A percentile compares a stretch with the other conserved stretches of the same genome.
phyloP scores from a whole-genome alignment of 2,888 invertebrate species.

The Oconnorella tubifera region DNA sequence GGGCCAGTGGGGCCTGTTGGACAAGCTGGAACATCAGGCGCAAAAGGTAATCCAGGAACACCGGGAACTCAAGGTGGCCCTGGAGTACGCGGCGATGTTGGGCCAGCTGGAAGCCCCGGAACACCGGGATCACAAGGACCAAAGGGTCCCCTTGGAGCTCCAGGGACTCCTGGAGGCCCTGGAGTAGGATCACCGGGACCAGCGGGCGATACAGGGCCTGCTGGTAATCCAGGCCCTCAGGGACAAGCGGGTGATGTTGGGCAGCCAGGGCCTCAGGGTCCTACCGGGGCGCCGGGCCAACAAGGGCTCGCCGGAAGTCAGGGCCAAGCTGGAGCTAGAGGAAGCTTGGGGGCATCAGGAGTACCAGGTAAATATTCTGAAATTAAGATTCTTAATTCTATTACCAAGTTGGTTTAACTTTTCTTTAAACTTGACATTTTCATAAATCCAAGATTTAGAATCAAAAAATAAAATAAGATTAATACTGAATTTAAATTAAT shows the following conservation, averaged over 20 bases:
- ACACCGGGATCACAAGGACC: constrained; percentile 13
- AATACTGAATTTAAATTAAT: too few relatives aligned
- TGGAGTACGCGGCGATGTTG: constrained; percentile 25
- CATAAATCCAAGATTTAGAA: too few relatives aligned
- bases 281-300: constrained; percentile 21
- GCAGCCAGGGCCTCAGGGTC: constrained; percentile 13
- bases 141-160: constrained; percentile 16
- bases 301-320: constrained; percentile 3
- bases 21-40: constrained; percentile 16
- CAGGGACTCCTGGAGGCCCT: constrained; percentile 18
- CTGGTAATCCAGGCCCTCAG: not conserved
- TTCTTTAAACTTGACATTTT: too few relatives aligned
- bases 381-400: too few relatives aligned
- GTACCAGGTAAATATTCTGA: constrained; percentile 41
- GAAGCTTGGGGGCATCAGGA: constrained; percentile 32
- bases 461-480: too few relatives aligned
- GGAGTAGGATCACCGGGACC: constrained; percentile 20
- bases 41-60: constrained; percentile 21
- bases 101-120: constrained; percentile 16
- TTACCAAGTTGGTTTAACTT: too few relatives aligned
- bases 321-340: constrained; percentile 12
- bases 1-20: constrained; percentile 20
- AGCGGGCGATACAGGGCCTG: constrained; percentile 19
- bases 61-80: constrained; percentile 14
- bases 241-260: constrained; percentile 17